Conservation (phyloP, 2,797 vertebrate genomes). For the Hipposideros larvatus region DNA sequence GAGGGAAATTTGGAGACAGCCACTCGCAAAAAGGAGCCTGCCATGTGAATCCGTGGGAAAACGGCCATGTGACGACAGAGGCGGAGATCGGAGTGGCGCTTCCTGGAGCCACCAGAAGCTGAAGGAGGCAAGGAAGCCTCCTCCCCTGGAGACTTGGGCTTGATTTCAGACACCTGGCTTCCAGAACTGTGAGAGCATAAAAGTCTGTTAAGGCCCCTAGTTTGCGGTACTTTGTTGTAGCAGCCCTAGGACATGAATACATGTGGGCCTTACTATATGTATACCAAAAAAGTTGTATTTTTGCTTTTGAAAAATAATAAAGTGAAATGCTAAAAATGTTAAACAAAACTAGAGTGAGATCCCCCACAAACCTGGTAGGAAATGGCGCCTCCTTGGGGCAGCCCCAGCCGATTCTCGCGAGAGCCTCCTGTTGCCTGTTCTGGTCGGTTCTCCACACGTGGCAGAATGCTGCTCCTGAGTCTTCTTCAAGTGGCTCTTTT, state of each 20-base stretch:
- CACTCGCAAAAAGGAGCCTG: not conserved
- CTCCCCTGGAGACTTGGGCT: no score
- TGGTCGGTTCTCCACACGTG: no score
- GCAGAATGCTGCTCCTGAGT: accelerated
- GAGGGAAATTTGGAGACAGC: not conserved
- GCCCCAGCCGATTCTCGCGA: not conserved
- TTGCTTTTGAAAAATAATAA: not conserved
- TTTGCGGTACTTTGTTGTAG: accelerated
- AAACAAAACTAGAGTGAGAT: not conserved
- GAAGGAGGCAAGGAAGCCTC: accelerated
- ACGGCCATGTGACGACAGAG: accelerated
- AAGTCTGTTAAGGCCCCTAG: no score
- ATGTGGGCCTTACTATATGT: not conserved
- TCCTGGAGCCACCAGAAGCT: not conserved
- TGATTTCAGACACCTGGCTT: not conserved
- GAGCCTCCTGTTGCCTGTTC: accelerated
- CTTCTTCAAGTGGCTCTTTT: accelerated
- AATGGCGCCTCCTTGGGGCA: not conserved
- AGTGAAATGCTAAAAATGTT: not conserved
- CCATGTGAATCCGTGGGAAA: no score
- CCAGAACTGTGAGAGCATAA: not conserved
- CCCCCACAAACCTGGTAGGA: no score
- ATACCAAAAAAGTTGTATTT: not conserved
- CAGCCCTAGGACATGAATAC: not conserved
- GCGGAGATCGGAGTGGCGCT: no score